phyloP scores from a whole-genome alignment of 2,888 invertebrate genomes.

The Synanthedon tipuliformis region DNA sequence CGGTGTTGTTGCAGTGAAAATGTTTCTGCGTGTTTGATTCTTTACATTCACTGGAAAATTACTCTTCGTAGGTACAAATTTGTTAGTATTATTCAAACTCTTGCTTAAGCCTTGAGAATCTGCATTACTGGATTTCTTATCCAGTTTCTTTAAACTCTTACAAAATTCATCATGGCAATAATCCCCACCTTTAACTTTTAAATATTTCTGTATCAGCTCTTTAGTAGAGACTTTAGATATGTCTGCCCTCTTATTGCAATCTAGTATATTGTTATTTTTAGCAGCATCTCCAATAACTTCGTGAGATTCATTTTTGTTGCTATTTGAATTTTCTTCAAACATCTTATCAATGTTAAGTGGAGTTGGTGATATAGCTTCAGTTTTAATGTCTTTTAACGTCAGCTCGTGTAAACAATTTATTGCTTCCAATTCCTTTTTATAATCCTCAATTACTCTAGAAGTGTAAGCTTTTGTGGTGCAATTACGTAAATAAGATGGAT shows the following conservation, averaged over 20 bases:
- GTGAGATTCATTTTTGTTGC: conserved; percentile 23
- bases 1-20: conserved; percentile 32
- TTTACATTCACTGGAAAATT: conserved; percentile 20
- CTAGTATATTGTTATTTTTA: conserved; percentile 21
- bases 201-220: conserved; percentile 57
- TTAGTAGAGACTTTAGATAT: conserved; percentile 55
- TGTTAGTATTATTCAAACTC: conserved; percentile 38
- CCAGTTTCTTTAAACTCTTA: conserved; percentile 33
- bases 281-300: conserved; percentile 12
- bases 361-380: conserved; percentile 52
- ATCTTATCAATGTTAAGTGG: conserved; percentile 55
- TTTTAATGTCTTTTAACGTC: conserved; percentile 60
- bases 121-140: conserved; percentile 32
- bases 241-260: conserved; percentile 28
- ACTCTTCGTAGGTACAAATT: conserved; percentile 19
- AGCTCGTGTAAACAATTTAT: conserved; percentile 60
- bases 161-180: conserved; percentile 22
- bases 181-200: conserved; percentile 52
- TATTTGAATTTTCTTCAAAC: conserved; percentile 42
- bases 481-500: conserved; percentile 55
- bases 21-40: conserved; percentile 39
- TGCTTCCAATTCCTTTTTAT: conserved; percentile 61
- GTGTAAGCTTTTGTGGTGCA: conserved; percentile 62
- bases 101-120: conserved; percentile 23
- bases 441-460: conserved; percentile 65